Percentiles rank a stretch among this genome's conserved stretches.
These are phyloP conservation scores for Natator depressus DNA, from an alignment of 2,113 vertebrate species.

Conservation along the genomic window DNA sequence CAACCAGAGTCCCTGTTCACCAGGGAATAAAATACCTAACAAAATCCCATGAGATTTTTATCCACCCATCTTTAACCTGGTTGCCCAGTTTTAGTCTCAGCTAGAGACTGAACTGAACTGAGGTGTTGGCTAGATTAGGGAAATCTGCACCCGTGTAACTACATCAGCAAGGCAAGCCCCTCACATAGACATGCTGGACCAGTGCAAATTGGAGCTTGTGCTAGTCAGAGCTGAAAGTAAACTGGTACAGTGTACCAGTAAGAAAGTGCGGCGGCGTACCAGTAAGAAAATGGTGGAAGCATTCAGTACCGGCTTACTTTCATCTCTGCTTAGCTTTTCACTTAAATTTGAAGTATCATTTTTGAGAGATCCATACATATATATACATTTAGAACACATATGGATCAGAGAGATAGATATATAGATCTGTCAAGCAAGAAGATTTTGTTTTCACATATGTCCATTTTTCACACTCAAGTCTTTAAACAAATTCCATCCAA, in stretches of 20 bases:
- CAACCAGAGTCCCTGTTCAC: background rate
- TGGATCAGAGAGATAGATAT: too few species aligned
- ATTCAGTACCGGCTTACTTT: too few species aligned
- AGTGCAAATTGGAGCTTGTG: background rate
- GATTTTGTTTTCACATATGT: too few species aligned
- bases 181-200: background rate
- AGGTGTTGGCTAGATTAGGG: background rate
- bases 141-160: background rate
- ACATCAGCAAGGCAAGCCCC: background rate
- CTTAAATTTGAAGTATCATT: too few species aligned
- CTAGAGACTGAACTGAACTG: background rate
- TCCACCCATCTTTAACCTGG: background rate
- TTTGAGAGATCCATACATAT: too few species aligned
- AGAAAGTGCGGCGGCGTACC: too few species aligned
- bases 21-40: background rate
- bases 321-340: too few species aligned
- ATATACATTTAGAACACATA: too few species aligned
- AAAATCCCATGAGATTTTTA: background rate
- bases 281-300: too few species aligned
- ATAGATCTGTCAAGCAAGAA: too few species aligned
- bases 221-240: background rate
- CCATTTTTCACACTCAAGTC: too few species aligned
- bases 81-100: background rate
- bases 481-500: rapidly evolving
- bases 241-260: too few species aligned